phyloP scores from a whole-genome alignment of 2,113 vertebrate genomes.

The Collichthys lucidus region DNA sequence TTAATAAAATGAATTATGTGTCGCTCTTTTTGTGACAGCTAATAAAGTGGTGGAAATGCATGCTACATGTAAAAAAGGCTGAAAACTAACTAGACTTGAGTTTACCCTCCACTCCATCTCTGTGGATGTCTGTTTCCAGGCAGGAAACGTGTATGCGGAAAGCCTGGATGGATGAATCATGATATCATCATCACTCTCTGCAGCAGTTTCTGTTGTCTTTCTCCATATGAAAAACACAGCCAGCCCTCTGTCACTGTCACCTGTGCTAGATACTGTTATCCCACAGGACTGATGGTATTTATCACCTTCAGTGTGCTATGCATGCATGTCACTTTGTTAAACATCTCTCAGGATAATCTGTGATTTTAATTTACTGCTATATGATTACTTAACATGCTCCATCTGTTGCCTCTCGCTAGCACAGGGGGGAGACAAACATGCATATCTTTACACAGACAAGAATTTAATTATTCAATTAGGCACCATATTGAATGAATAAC shows the following conservation, averaged over 20 bases:
- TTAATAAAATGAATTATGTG: neutral
- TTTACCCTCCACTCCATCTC: neutral
- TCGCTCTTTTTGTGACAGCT: neutral
- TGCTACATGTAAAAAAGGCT: neutral
- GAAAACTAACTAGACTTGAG: neutral
- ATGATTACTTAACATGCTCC: conserved; percentile 67
- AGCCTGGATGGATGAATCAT: conserved; percentile 59
- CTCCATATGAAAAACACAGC: conserved; percentile 48
- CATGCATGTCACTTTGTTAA: conserved; percentile 33
- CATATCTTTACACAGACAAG: conserved; percentile 63
- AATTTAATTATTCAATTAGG: conserved; percentile 78
- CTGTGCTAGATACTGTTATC: conserved; percentile 30
- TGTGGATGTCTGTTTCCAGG: conserved; percentile 32
- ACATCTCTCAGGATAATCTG: conserved; percentile 51
- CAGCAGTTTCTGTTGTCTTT: conserved; percentile 41
- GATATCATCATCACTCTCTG: conserved; percentile 56
- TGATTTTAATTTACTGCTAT: conserved; percentile 62
- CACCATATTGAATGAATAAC: conserved; percentile 68
- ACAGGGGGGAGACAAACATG: conserved; percentile 57
- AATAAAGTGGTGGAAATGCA: neutral
- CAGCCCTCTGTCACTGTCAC: conserved; percentile 50
- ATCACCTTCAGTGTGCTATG: conserved; percentile 36
- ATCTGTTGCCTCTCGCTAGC: conserved; percentile 64
- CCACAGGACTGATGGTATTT: conserved; percentile 39
- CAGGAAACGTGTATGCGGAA: conserved; percentile 27